Base-by-base conservation (phyloP, 2,797 vertebrate genomes). In the Lycodopsis pacificus region DNA sequence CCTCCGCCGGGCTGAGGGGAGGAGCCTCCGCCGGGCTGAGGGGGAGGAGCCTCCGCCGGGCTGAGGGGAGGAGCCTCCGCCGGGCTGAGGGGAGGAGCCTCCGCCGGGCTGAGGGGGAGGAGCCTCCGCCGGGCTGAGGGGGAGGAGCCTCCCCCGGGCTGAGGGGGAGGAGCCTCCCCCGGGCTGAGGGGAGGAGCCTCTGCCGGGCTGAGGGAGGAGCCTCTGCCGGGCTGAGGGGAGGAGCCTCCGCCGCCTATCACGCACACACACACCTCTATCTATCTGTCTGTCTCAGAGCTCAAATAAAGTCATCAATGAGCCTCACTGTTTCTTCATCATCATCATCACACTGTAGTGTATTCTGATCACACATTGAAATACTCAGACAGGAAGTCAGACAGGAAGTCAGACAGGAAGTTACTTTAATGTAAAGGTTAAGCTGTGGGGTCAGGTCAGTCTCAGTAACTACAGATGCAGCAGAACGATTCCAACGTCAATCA, bases 131-230 rank as follows among this genome's bases (percentile, higher is more conserved):
- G 25, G 25, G 25, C 25, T 25, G 25, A 25, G 25, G 25, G n/a
- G 44, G 7, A 12, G 3, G 12, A 2, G 12, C 11, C 19, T 49
- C 48, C 48, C 6, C 46, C 9, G 25, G 25, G 25, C 25, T 25
- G 25, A 25, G 25, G 25, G 25, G 25, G 25, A 25, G 25, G 89
- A 84, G 46, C 6, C 89, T 71, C 84, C 65, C 25, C 64, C 0
- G 2, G 8, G 2, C 71, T 36, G 17, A 49, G 17, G 2, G 44
- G 7, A 12, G 3, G 12, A 2, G 12, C 11, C 19, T 49, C 48
- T 20, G 17, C 46, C 9, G 25, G 25, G 25, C 25, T 25, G 25
- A 25, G 25, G 25, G 25, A 25, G 25, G 89, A 84, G 46, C 6
- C 89, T 71, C 84, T 63, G 30, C 64, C 0, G 2, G 8, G 2